Conservation (phyloP, 1,140 invertebrate species). For the Bombus consobrinus region DNA sequence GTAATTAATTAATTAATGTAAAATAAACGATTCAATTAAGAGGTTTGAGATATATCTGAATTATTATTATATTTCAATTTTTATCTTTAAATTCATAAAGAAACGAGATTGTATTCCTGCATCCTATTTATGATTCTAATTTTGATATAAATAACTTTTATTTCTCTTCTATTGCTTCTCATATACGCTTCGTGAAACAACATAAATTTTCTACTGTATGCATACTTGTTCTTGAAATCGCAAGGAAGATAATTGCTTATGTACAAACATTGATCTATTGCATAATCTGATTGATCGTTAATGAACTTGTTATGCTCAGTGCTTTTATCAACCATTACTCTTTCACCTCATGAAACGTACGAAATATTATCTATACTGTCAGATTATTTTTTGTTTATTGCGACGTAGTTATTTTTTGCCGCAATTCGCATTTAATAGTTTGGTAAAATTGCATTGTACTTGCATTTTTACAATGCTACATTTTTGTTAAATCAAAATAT, state of each 20-base stretch:
- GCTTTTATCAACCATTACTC: background rate
- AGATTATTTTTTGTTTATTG: background rate
- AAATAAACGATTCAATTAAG: too few species aligned
- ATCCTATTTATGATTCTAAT: background rate
- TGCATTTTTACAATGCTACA: too few species aligned
- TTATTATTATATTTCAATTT: too few species aligned
- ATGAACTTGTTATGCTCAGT: background rate
- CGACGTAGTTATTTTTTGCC: too few species aligned
- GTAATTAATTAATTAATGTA: too few species aligned
- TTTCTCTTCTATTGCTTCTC: background rate
- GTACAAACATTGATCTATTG: background rate
- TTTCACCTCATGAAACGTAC: background rate
- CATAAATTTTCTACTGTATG: background rate
- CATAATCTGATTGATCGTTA: background rate
- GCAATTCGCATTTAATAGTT: too few species aligned
- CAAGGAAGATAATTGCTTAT: background rate
- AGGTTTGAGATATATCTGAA: too few species aligned
- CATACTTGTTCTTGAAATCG: background rate
- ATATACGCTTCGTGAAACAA: background rate
- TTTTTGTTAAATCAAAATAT: too few species aligned
- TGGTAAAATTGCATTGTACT: too few species aligned
- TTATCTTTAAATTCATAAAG: background rate
- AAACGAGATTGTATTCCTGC: background rate
- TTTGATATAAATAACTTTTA: background rate
- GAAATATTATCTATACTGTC: background rate